Evolutionary conservation across 1,140 invertebrate species (phyloP).

Genomic region (Samia ricini): DNA sequence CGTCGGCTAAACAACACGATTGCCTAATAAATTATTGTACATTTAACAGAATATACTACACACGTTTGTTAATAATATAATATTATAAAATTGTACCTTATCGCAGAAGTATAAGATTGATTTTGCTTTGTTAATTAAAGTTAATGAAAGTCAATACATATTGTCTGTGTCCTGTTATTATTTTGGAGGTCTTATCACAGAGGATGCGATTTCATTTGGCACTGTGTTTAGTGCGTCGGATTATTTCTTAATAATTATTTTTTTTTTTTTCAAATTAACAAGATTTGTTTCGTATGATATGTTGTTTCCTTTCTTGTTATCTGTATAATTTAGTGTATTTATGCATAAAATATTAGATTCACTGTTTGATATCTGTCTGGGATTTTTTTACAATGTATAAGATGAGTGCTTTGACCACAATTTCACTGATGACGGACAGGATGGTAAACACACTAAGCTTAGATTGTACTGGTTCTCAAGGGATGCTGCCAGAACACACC

Average conservation of each 20-base stretch:
- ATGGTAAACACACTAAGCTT: no score
- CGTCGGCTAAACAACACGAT: conserved; percentile 54
- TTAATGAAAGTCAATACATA: conserved; percentile 18
- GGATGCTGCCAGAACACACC: no score
- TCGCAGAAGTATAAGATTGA: conserved; percentile 14
- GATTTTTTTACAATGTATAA: no score
- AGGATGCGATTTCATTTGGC: conserved; percentile 64
- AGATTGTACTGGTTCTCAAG: no score
- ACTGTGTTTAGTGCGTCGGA: conserved; percentile 25
- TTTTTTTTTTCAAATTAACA: conserved; percentile 23
- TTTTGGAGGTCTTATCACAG: conserved; percentile 49
- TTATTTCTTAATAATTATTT: conserved; percentile 26
- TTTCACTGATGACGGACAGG: no score
- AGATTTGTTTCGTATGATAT: conserved; percentile 8
- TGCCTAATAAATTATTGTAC: conserved; percentile 50
- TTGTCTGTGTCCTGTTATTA: conserved; percentile 65
- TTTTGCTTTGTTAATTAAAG: neutral
- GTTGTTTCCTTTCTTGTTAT: neutral
- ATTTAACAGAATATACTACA: conserved; percentile 13
- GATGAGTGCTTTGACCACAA: no score
- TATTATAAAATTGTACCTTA: conserved; percentile 17
- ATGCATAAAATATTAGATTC: neutral
- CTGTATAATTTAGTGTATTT: neutral
- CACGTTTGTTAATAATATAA: neutral
- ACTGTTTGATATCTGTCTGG: no score